phyloP scores from a whole-genome alignment of 1,140 invertebrate genomes.

The Drosophila yakuba region DNA sequence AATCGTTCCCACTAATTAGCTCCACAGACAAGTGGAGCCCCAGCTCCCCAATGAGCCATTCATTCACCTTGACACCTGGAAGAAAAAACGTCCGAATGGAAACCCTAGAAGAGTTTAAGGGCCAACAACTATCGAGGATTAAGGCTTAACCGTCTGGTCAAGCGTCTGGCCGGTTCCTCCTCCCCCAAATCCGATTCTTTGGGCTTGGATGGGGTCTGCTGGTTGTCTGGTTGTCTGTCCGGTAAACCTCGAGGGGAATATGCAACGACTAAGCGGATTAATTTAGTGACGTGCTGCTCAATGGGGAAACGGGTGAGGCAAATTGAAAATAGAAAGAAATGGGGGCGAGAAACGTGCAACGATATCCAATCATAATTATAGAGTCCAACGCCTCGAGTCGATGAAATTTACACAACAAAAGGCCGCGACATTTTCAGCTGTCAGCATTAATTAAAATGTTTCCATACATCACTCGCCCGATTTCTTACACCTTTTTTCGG shows the following conservation, averaged over 20 bases:
- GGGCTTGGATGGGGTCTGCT: constrained; percentile 42
- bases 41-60: constrained; percentile 43
- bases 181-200: constrained; percentile 27
- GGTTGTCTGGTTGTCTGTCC: constrained; percentile 56
- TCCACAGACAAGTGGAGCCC: constrained; percentile 23
- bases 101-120: constrained; percentile 56
- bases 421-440: constrained; percentile 77
- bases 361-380: constrained; percentile 78
- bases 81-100: constrained; percentile 18
- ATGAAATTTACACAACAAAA: constrained; percentile 78
- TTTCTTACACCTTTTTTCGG: constrained; percentile 63
- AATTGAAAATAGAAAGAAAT: constrained; percentile 26
- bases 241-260: constrained; percentile 51
- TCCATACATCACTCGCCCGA: constrained; percentile 69
- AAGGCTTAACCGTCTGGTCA: constrained; percentile 76
- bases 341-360: constrained; percentile 44
- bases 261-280: constrained; percentile 72
- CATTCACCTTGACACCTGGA: constrained; percentile 64
- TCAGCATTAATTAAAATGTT: constrained; percentile 83
- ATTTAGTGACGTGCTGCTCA: constrained; percentile 73
- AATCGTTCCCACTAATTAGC: constrained; percentile 67
- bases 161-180: constrained; percentile 50
- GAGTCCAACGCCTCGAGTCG: constrained; percentile 40
- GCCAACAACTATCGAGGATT: constrained; percentile 73
- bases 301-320: constrained; percentile 28